Evolutionary conservation across 2,888 invertebrate genomes (phyloP).

Genomic region (Argyresthia goedartella): DNA sequence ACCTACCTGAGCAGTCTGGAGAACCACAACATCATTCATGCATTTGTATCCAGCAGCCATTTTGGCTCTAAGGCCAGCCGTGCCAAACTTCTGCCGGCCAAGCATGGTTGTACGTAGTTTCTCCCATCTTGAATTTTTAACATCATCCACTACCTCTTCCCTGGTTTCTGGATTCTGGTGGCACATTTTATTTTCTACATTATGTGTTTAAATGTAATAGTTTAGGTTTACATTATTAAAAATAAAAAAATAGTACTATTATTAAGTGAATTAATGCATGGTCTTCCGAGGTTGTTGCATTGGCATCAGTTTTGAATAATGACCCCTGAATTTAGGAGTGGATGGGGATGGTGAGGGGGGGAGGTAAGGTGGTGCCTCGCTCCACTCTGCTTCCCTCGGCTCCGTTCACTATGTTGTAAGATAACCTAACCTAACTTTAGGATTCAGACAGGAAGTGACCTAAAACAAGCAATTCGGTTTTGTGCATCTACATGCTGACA

Average conservation of each 20-base stretch:
- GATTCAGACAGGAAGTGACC: no score
- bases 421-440: no score
- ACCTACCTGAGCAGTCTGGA: constrained; percentile 89
- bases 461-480: no score
- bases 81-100: constrained; percentile 86
- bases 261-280: background rate
- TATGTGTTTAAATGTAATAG: background rate
- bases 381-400: no score
- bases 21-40: constrained; percentile 97
- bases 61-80: constrained; percentile 90
- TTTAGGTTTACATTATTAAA: background rate
- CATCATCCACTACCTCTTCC: constrained; percentile 73
- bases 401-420: no score
- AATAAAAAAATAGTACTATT: background rate
- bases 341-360: no score
- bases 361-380: no score
- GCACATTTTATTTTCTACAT: background rate
- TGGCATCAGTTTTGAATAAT: no score
- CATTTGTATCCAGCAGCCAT: constrained; percentile 95
- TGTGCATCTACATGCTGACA: no score
- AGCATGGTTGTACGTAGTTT: constrained; percentile 75
- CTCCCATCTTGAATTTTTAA: constrained; percentile 65
- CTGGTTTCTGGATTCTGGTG: constrained; percentile 74
- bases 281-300: background rate
- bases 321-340: no score